These are phyloP conservation scores for Tor tambroides DNA, from an alignment of 2,113 vertebrate species.

Conservation along the genomic window DNA sequence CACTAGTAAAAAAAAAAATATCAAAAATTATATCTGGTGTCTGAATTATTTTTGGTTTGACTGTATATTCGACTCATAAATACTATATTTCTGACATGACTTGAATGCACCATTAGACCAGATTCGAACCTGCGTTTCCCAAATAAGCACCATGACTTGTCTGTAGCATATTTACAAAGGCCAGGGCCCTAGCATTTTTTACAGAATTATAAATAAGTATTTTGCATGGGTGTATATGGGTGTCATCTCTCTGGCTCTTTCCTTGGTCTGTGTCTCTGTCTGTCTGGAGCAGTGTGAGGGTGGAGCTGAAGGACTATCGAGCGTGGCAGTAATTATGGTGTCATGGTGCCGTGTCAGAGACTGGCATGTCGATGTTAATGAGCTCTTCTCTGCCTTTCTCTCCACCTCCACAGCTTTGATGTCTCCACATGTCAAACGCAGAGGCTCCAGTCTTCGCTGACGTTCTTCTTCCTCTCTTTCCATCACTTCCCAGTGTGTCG, in stretches of 20 bases:
- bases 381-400: conserved; percentile 31
- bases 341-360: conserved; percentile 59
- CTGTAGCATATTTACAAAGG: background rate
- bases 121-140: background rate
- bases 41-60: no score
- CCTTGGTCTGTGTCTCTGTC: background rate
- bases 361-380: conserved; percentile 60
- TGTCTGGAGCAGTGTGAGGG: conserved; percentile 35
- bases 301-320: conserved; percentile 44
- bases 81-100: background rate
- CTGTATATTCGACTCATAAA: background rate
- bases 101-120: background rate
- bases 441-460: background rate
- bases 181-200: background rate
- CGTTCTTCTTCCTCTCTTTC: background rate
- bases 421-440: conserved; percentile 25
- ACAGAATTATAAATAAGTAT: background rate
- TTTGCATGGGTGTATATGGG: background rate
- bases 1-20: no score
- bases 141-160: background rate
- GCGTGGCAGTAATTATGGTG: conserved; percentile 57
- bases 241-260: conserved; percentile 17
- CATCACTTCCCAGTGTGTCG: background rate
- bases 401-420: conserved; percentile 17
- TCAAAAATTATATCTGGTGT: no score